Percentiles rank a stretch among this genome's conserved stretches.
Evolutionary conservation across 53 echinoderm and acorn worm genomes (phyloP).

Genomic region (Holothuria leucospilota): DNA sequence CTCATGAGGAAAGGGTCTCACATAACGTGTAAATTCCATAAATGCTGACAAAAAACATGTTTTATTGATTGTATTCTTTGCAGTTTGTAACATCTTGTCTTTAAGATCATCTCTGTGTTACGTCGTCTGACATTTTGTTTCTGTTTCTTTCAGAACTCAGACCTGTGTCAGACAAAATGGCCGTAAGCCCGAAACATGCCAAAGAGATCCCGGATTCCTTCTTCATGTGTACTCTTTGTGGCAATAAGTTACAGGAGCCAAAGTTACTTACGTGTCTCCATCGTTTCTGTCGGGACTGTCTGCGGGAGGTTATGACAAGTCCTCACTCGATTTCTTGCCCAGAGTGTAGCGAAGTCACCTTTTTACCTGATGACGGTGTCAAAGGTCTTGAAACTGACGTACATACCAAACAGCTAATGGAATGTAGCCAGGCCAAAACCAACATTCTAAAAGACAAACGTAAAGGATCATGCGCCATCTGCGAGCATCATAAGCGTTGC

Average conservation of each 20-base stretch:
- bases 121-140: too few species aligned
- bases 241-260: neutral
- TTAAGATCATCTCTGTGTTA: too few species aligned
- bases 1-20: too few species aligned
- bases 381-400: constrained; percentile 33
- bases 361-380: neutral
- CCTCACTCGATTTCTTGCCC: neutral
- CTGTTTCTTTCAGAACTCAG: too few species aligned
- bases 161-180: too few species aligned
- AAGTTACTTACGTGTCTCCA: constrained; percentile 23
- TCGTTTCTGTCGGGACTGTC: constrained; percentile 31
- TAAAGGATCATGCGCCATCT: constrained; percentile 11
- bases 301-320: neutral
- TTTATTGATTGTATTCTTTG: too few species aligned
- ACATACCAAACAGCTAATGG: constrained; percentile 30
- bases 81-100: too few species aligned
- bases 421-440: constrained; percentile 2
- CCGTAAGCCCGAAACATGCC: too few species aligned
- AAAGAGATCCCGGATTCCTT: neutral
- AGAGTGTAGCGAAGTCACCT: constrained; percentile 13
- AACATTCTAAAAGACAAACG: constrained; percentile 19
- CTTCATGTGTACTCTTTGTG: constrained; percentile 6
- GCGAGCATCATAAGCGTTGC: neutral
- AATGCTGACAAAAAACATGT: too few species aligned
- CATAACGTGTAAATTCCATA: too few species aligned